Percentiles rank a stretch among this genome's conserved stretches.
Conservation (phyloP, 2,888 invertebrate species). For the Scelioninae gen. 1 region DNA sequence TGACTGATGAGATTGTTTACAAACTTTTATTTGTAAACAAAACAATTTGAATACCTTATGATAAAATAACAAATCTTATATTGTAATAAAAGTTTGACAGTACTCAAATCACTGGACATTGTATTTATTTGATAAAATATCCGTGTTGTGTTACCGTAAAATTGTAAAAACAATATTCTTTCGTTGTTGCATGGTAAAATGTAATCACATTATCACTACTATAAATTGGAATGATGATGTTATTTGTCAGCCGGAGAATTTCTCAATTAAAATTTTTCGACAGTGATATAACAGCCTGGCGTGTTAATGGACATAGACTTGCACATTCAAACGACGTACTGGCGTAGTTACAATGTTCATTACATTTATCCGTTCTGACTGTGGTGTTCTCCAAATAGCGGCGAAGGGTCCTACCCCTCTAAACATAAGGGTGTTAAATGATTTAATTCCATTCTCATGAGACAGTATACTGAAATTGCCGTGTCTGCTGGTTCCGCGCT, state of each 20-base stretch:
- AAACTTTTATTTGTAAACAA: background rate
- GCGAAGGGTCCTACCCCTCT: conserved; percentile 71
- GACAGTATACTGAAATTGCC: conserved; percentile 79
- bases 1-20: background rate
- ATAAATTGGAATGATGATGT: conserved; percentile 33
- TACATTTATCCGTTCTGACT: conserved; percentile 81
- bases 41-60: background rate
- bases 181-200: too few species aligned
- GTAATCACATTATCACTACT: too few species aligned
- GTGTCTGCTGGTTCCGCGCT: conserved; percentile 79
- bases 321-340: conserved; percentile 74
- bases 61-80: too few species aligned
- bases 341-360: conserved; percentile 81
- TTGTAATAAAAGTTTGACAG: too few species aligned
- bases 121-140: too few species aligned
- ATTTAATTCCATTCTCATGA: conserved; percentile 82
- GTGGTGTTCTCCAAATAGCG: conserved; percentile 78
- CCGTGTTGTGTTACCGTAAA: too few species aligned
- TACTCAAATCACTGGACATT: too few species aligned
- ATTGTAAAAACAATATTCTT: too few species aligned
- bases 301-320: conserved; percentile 78
- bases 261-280: conserved; percentile 67
- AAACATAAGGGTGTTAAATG: conserved; percentile 83
- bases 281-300: conserved; percentile 38
- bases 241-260: conserved; percentile 48